phyloP scores from a whole-genome alignment of 64 coral and sea anemone genomes.

The Montipora efflorescens region DNA sequence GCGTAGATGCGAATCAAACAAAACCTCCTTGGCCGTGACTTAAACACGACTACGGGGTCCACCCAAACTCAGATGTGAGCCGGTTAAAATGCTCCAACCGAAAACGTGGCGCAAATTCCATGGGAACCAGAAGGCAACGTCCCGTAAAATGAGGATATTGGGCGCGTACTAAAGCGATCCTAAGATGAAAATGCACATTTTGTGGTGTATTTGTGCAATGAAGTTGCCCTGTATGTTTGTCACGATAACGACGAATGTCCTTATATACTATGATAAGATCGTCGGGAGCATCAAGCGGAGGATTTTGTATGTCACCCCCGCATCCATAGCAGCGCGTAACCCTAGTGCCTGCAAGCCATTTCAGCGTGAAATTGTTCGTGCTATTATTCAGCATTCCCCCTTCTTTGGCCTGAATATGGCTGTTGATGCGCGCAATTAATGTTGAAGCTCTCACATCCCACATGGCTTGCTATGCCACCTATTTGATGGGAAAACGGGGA shows the following conservation, averaged over 20 bases:
- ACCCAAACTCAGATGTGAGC: constrained; percentile 52
- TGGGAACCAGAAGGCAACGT: constrained; percentile 14
- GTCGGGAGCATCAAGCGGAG: neutral
- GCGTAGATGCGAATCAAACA: no score
- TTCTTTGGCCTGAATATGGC: neutral
- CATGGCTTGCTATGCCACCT: neutral
- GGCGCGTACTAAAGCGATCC: neutral
- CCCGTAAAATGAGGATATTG: constrained; percentile 41
- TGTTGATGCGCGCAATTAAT: neutral
- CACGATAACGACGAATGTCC: constrained; percentile 5
- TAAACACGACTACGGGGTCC: constrained; percentile 5
- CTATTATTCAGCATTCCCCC: neutral
- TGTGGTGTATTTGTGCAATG: constrained; percentile 4
- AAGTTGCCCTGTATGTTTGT: neutral
- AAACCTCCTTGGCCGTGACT: no score
- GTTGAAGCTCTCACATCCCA: neutral
- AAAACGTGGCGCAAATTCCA: constrained; percentile 30
- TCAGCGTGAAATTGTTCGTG: neutral
- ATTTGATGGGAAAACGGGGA: neutral
- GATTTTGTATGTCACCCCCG: neutral
- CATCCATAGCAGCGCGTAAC: neutral
- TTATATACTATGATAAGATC: neutral
- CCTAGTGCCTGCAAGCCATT: neutral
- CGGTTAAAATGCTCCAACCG: constrained; percentile 27
- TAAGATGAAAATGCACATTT: constrained; percentile 48